Evolutionary conservation across 1,140 invertebrate genomes (phyloP).

Genomic region (Conus betulinus): DNA sequence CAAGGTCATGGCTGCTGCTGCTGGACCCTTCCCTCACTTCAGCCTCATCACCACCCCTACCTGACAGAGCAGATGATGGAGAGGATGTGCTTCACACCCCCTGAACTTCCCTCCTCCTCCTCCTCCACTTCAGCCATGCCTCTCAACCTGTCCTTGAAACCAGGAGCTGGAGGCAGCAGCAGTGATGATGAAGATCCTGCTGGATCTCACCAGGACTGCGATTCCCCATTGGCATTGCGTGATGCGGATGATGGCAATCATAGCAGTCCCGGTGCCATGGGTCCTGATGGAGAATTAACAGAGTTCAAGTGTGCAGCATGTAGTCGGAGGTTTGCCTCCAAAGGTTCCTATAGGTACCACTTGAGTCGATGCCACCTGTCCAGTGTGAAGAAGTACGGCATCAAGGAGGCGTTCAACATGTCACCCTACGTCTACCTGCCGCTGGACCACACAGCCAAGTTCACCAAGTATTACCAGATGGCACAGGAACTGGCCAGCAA

Average conservation of each 20-base stretch:
- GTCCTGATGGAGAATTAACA: conserved; percentile 58
- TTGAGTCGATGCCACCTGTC: conserved; percentile 95
- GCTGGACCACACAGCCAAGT: conserved; percentile 72
- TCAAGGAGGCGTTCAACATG: conserved; percentile 90
- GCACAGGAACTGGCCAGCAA: conserved; percentile 68
- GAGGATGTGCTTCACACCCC: conserved; percentile 30
- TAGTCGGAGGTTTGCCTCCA: conserved; percentile 96
- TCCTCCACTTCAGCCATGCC: conserved; percentile 48
- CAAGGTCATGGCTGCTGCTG: conserved; percentile 43
- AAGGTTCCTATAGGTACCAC: conserved; percentile 97
- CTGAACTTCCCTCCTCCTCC: conserved; percentile 38
- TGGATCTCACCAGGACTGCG: conserved; percentile 41
- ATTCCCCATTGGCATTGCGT: conserved; percentile 13
- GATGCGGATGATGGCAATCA: conserved; percentile 56
- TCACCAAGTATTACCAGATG: conserved; percentile 73
- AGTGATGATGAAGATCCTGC: conserved; percentile 46
- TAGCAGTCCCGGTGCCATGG: conserved; percentile 43
- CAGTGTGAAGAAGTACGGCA: conserved; percentile 75
- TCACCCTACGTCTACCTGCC: conserved; percentile 72
- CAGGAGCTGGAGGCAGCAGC: conserved; percentile 41
- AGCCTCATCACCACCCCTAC: conserved; percentile 28
- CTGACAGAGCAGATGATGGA: conserved; percentile 29
- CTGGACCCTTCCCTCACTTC: conserved; percentile 22
- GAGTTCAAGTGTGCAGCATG: conserved; percentile 92
- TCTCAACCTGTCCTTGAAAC: conserved; percentile 66